Evolutionary conservation across 2,888 invertebrate genomes (phyloP).

Genomic region (Mesorhabditis spiculigera): DNA sequence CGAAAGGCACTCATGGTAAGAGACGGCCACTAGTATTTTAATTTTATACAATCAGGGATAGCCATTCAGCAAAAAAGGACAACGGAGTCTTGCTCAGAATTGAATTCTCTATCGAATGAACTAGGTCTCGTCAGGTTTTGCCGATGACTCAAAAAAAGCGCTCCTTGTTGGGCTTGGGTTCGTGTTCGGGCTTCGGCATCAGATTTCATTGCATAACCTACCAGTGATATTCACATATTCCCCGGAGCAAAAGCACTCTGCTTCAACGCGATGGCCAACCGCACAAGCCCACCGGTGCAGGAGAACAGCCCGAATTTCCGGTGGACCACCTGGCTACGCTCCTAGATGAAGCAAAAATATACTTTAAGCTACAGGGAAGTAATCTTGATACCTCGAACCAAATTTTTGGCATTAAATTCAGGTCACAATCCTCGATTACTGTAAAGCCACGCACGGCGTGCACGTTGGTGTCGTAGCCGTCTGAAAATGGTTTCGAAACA

Average conservation of each 20-base stretch:
- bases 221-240: slow-evolving; percentile 41
- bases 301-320: slow-evolving; percentile 48
- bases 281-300: slow-evolving; percentile 47
- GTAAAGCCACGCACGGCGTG: slow-evolving; percentile 44
- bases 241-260: slow-evolving; percentile 44
- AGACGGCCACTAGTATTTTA: no score
- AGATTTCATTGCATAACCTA: no score
- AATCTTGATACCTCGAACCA: slow-evolving; percentile 24
- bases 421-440: slow-evolving; percentile 34
- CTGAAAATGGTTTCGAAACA: slow-evolving; percentile 14
- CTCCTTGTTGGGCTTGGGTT: no score
- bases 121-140: no score
- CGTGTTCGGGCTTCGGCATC: no score
- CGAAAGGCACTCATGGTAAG: no score
- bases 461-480: slow-evolving; percentile 26
- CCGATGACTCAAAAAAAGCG: no score
- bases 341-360: background rate
- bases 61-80: no score
- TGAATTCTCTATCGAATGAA: no score
- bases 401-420: slow-evolving; percentile 30
- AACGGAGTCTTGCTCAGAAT: no score
- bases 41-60: no score
- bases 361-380: background rate
- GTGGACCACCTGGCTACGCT: slow-evolving; percentile 13
- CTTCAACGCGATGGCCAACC: slow-evolving; percentile 33